Base-by-base conservation (phyloP, 2,888 invertebrate species). In the Agonopterix subpropinquella region DNA sequence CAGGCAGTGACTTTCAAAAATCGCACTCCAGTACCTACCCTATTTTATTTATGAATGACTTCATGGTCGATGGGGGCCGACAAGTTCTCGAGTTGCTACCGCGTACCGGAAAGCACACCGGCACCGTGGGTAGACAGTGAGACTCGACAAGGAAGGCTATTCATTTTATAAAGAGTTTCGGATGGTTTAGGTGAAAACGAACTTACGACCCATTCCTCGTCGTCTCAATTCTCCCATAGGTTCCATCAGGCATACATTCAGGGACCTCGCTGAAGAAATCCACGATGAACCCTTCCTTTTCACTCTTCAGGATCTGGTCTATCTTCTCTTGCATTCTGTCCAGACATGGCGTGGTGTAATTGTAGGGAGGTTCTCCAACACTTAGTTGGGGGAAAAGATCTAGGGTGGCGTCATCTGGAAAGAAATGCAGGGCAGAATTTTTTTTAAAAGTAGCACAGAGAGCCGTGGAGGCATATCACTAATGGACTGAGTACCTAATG, bases 191-290 rank as follows among this genome's bases (percentile, higher is more conserved):
- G 43, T 45, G 41, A 44, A 11, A 49, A 10, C 28, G 4, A 41
- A 76, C 81, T 64, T 53, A 88, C 85, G 72, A 69, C 45, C 77
- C 77, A 56, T 70, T 74, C 0, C 55, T 56, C 1, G 65, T 73
- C 1, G 50, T 50, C 1, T 57, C 54, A 0, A 73, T 65, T 45
- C 78, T 65, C 0, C 78, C 81, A 42, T 61, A 80, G 0, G 77
- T 81, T 0, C 85, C 85, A 58, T 88, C 88, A 0, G 85, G 84
- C 43, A 78, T 55, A 47, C 88, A 88, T 7, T 64, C 71, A 0
- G 67, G 55, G 0, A 72, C 59, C 0, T 50, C 53, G 0, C 59
- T 75, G 49, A 70, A 77, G 61, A 63, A 79, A 43, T 85, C 80
- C 28, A 80, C 58, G 11, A 68, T 80, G 53, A 55, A 88, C 0